Percentiles rank a stretch among this genome's conserved stretches.
phyloP scores from a whole-genome alignment of 92 coral and sea anemone species.

The Isaurus tuberculatus region DNA sequence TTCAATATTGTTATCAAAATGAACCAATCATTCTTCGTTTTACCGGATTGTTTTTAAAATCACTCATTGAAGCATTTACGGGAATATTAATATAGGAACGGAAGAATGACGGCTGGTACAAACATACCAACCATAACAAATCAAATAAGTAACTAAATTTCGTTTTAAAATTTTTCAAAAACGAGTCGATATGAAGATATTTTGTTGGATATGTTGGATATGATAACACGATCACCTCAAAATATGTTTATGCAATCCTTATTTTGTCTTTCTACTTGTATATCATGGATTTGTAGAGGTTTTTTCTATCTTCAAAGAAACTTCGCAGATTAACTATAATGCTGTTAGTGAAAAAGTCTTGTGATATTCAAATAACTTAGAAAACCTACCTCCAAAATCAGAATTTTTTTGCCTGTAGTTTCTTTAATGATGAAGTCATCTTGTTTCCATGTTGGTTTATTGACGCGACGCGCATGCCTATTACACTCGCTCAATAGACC shows the following conservation, averaged over 20 bases:
- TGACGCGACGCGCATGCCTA: conserved; percentile 35
- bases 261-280: not conserved
- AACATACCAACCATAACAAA: not conserved
- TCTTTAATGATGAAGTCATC: conserved; percentile 38
- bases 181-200: not conserved
- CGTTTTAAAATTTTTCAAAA: not conserved
- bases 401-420: not conserved
- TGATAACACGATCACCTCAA: no score
- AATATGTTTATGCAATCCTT: no score
- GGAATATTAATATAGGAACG: not conserved
- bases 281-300: not conserved
- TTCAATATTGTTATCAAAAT: not conserved
- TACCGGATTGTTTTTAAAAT: not conserved
- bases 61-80: conserved; percentile 21
- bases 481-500: not conserved
- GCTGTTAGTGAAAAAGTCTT: no score
- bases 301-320: not conserved
- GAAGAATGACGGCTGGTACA: conserved; percentile 15
- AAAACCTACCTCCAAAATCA: conserved; percentile 17
- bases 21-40: conserved; percentile 11
- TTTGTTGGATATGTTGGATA: no score
- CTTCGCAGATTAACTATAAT: not conserved
- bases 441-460: conserved; percentile 38
- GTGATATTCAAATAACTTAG: not conserved
- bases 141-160: not conserved